Evolutionary conservation across 2,888 invertebrate species (phyloP), one percentile per base, ranked within the genome.

Genomic region (Trichacis sp.): DNA sequence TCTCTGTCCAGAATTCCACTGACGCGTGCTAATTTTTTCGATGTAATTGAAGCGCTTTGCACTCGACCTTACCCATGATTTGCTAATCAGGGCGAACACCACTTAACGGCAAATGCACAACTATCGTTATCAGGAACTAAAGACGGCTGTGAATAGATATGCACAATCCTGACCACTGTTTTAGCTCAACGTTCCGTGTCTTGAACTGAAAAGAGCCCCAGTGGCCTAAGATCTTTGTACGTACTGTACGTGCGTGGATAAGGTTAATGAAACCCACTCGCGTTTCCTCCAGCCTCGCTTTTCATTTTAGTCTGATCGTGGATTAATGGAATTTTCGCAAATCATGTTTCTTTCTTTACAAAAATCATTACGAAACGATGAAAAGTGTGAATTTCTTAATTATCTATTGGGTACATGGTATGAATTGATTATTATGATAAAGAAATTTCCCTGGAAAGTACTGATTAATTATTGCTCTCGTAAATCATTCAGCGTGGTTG

Each of bases 81-180:
- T 5, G 14, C 14, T 42, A 15, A 36, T 36, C n/a, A 36, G 36
- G 36, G 14, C 14, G 36, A 12, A 42, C n/a, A 42, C 14, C 18
- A 42, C 18, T 42, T 42, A 42, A 42, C 42, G 18, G 14, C 2
- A 15, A 15, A 8, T 15, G 42, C 17, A 42, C 14, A 42, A 18
- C 42, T 42, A 33, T 33, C 42, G 18, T 42, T 42, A 42, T 18
- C 42, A 33, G 42, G 18, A 42, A n/a, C n/a, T n/a, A n/a, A n/a
- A n/a, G n/a, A n/a, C n/a, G n/a, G n/a, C n/a, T n/a, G n/a, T n/a
- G n/a, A n/a, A n/a, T n/a, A n/a, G n/a, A n/a, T n/a, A 42, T 15
- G 42, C 2, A 42, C 3, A 11, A 15, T 11, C 6, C 2, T 15
- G 3, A 12, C 42, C 4, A n/a, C 42, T 42, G 42, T 42, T 42